Conservation (phyloP, 2,113 vertebrate species). For the Octodon degus region DNA sequence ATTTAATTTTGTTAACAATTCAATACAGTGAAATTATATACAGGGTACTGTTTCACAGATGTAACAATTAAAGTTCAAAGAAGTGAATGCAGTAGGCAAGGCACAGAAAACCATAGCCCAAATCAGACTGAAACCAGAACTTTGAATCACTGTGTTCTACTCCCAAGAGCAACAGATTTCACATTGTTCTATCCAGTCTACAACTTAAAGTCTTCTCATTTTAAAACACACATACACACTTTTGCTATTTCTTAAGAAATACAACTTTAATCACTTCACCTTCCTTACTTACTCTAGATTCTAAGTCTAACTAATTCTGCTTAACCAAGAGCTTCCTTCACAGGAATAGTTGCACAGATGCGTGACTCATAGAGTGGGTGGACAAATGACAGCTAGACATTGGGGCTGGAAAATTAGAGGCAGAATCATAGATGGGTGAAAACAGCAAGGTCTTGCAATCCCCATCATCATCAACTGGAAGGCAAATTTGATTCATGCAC, state of each 20-base stretch:
- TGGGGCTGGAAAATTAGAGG: no score
- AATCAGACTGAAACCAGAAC: not conserved
- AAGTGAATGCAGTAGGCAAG: not conserved
- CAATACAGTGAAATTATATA: not conserved
- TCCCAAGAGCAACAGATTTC: constrained; percentile 34
- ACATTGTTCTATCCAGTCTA: not conserved
- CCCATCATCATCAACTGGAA: not conserved
- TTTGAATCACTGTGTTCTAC: not conserved
- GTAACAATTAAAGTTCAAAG: not conserved
- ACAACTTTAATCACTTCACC: not conserved
- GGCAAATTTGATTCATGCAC: not conserved
- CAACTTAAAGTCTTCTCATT: no score
- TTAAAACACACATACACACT: no score
- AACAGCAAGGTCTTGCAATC: not conserved
- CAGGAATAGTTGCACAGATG: not conserved
- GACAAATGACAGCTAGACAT: not conserved
- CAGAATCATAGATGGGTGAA: no score
- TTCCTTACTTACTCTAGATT: not conserved
- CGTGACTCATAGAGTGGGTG: not conserved
- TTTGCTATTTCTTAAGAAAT: not conserved
- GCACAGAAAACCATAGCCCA: not conserved
- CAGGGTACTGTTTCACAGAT: not conserved
- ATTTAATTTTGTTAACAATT: not conserved
- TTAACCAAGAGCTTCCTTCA: not conserved
- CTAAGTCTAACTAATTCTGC: not conserved